phyloP scores from a whole-genome alignment of 2,888 invertebrate species.

The Microctonus hyperodae region DNA sequence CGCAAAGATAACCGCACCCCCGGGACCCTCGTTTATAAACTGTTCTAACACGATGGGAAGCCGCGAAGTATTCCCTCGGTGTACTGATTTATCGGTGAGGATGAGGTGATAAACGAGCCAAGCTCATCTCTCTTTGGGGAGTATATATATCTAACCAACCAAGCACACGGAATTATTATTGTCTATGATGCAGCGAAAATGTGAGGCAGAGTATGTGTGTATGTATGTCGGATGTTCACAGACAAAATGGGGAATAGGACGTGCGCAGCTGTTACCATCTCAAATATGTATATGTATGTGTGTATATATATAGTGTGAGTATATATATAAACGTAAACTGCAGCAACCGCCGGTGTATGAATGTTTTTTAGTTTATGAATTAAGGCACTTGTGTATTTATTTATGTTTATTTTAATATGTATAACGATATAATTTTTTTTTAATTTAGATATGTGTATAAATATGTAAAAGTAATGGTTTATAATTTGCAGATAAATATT shows the following conservation, averaged over 20 bases:
- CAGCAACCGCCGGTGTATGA: not conserved
- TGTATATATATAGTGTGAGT: not conserved
- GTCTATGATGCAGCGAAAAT: slow-evolving; percentile 4
- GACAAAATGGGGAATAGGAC: not conserved
- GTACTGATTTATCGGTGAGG: slow-evolving; percentile 58
- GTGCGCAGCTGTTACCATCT: slow-evolving; percentile 8
- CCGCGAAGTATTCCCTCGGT: slow-evolving; percentile 55
- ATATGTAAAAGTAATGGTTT: no score
- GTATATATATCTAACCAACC: slow-evolving; percentile 4
- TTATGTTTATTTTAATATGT: no score
- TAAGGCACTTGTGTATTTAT: no score
- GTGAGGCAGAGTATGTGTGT: not conserved
- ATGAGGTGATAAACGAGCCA: slow-evolving; percentile 56
- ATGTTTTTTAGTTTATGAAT: no score
- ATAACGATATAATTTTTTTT: no score
- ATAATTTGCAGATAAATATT: no score
- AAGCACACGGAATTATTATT: slow-evolving; percentile 13
- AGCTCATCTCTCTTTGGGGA: slow-evolving; percentile 47
- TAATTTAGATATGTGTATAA: no score
- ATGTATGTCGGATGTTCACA: not conserved
- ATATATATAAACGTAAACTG: not conserved
- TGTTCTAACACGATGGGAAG: slow-evolving; percentile 60
- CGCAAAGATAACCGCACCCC: slow-evolving; percentile 60
- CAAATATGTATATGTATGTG: not conserved
- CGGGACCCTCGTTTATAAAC: slow-evolving; percentile 54